Evolutionary conservation across 1,140 invertebrate species (phyloP), one percentile per base, ranked within the genome.

Genomic region (Drosophila auraria): DNA sequence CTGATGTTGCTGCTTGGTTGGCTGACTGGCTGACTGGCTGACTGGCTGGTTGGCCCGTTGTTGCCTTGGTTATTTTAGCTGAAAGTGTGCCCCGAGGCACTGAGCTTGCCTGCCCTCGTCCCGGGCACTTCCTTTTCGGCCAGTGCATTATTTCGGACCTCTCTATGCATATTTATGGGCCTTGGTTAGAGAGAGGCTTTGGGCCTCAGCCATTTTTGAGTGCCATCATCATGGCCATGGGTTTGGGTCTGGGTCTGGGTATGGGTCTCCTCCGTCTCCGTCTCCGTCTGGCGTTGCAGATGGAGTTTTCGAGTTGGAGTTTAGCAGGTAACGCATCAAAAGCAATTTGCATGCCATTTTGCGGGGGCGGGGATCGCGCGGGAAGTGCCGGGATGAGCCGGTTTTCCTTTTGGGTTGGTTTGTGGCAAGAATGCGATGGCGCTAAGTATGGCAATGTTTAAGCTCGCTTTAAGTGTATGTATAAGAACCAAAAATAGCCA

Each of bases 331-430:
- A 84, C 82, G 86, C 81, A 89, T 89, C 80, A 90, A 90, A 90
- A 90, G 86, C 86, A 90, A 90, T 90, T 90, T 90, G 86, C 86
- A 90, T 90, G 86, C 82, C 87, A 90, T 89, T 89, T 89, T 66
- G 38, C 64, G 60, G 20, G 60, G n/a, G 25, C 15, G 27, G 49
- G 61, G 47, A 54, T n/a, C 8, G 25, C 8, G 23, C 33, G 57
- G 33, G 15, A 45, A 40, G 42, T 30, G n/a, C 45, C 11, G n/a
- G 47, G 62, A 42, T 53, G 63, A 91, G 72, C 90, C 78, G 80
- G 87, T 91, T 83, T 84, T 83, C 50, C 14, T 20, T 33, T 38
- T 36, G 12, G 51, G 17, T 38, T 17, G 63, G 33, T 30, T 36
- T 80, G 64, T 59, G 47, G 44, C 54, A 75, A 82, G 74, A 86